phyloP scores from a whole-genome alignment of 2,888 invertebrate species.

The Epistrophella euchroma region DNA sequence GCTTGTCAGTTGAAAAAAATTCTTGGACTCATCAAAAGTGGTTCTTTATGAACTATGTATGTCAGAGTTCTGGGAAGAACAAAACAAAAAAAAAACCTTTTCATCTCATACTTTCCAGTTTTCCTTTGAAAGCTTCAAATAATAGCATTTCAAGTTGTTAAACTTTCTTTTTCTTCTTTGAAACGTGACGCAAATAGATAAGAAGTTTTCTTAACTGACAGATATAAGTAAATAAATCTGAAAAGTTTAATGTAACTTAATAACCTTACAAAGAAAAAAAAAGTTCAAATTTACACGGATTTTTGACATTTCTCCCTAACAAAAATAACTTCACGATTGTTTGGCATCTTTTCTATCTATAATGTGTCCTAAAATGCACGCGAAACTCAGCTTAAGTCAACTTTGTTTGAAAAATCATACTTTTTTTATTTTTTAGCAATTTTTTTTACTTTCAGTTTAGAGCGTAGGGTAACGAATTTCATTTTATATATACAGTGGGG shows the following conservation, averaged over 20 bases:
- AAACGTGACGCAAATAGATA: constrained; percentile 1
- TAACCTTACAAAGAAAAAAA: neutral
- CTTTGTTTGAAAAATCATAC: constrained; percentile 38
- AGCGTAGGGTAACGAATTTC: neutral
- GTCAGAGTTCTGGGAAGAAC: neutral
- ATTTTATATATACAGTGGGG: neutral
- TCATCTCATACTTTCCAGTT: neutral
- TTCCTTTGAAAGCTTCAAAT: constrained; percentile 1
- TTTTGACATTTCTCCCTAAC: constrained; percentile 2
- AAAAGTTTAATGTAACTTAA: constrained; percentile 33
- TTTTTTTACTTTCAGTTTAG: neutral
- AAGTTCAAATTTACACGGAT: constrained; percentile 22
- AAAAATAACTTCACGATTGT: neutral
- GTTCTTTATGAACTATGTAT: neutral
- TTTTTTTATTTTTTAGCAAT: constrained; percentile 32
- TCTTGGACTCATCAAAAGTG: neutral
- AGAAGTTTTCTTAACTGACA: constrained; percentile 8
- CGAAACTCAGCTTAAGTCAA: neutral
- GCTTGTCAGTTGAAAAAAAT: neutral
- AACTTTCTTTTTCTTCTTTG: neutral
- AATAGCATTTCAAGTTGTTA: constrained; percentile 13
- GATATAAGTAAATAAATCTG: constrained; percentile 6
- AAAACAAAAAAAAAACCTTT: neutral
- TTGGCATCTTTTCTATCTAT: neutral
- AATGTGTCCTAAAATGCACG: neutral